phyloP scores from a whole-genome alignment of 2,888 invertebrate species.

The Clunio marinus region DNA sequence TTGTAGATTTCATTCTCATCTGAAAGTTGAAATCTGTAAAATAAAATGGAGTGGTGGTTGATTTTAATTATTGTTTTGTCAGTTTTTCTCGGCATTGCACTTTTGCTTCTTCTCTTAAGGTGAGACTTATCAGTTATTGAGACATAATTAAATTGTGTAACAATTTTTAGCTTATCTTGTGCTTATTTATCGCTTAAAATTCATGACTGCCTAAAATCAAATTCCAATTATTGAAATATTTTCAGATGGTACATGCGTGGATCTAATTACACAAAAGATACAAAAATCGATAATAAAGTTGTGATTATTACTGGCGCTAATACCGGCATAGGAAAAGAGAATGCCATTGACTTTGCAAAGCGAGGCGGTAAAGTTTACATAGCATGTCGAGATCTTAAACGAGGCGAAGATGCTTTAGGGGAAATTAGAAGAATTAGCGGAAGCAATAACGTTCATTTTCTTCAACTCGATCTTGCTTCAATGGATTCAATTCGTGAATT shows the following conservation, averaged over 20 bases:
- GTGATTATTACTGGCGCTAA: conserved; percentile 77
- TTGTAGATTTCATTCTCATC: neutral
- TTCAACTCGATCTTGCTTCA: conserved; percentile 70
- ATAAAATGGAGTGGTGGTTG: conserved; percentile 28
- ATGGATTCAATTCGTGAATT: conserved; percentile 58
- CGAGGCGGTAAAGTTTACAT: conserved; percentile 70
- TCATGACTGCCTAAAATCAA: neutral
- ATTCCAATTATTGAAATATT: conserved; percentile 38
- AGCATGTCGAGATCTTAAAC: conserved; percentile 69
- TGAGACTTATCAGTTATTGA: conserved; percentile 9
- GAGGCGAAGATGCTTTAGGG: conserved; percentile 62
- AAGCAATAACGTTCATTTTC: conserved; percentile 71
- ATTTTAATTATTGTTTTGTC: conserved; percentile 19
- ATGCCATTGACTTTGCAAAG: conserved; percentile 61
- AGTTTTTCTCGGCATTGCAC: neutral
- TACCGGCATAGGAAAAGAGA: conserved; percentile 75
- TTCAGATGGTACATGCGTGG: conserved; percentile 54
- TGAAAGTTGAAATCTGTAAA: neutral
- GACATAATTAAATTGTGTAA: neutral
- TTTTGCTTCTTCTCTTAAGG: conserved; percentile 26
- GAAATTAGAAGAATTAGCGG: conserved; percentile 63
- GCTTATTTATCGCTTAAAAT: neutral
- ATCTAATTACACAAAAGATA: conserved; percentile 49
- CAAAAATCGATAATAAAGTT: conserved; percentile 60
- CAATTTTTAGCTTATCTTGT: neutral